Conservation (phyloP, 2,797 vertebrate species). For the Limnodromus scolopaceus region DNA sequence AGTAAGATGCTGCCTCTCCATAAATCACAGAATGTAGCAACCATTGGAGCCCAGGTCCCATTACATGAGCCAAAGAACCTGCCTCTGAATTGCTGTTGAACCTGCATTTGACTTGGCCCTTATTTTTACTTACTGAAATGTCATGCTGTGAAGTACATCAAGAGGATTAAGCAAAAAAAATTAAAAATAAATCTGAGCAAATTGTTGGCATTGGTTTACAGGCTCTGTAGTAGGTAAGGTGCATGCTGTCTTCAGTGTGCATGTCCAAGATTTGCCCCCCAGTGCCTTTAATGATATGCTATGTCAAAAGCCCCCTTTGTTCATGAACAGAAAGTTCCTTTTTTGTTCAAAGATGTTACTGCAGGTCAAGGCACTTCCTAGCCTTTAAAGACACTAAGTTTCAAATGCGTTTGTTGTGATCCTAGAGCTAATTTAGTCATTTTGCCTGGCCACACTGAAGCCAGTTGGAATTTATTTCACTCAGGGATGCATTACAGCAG, state of each 20-base stretch:
- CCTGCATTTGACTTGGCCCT: not conserved
- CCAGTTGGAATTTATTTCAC: not conserved
- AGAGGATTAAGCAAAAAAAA: not conserved
- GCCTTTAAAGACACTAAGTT: not conserved
- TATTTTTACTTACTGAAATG: not conserved
- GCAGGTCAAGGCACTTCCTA: constrained; percentile 22
- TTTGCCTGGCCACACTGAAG: not conserved
- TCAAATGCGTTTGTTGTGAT: not conserved
- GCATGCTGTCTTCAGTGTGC: not conserved
- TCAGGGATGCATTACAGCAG: not conserved
- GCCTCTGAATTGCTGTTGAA: not conserved
- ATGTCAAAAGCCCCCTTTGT: constrained; percentile 22
- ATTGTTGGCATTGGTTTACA: not conserved
- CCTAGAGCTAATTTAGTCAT: not conserved
- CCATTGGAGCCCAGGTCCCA: not conserved
- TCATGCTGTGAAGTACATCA: not conserved
- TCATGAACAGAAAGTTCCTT: not conserved
- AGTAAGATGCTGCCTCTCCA: not conserved
- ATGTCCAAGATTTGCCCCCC: not conserved
- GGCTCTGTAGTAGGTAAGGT: not conserved
- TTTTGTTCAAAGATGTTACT: constrained; percentile 23
- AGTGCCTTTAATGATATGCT: not conserved
- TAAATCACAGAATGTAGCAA: not conserved
- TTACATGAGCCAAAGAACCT: not conserved
- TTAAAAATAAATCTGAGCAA: not conserved